Percentiles rank a stretch among this genome's conserved stretches.
Evolutionary conservation across 2,888 invertebrate genomes (phyloP).

Genomic region (Latrodectus elegans): DNA sequence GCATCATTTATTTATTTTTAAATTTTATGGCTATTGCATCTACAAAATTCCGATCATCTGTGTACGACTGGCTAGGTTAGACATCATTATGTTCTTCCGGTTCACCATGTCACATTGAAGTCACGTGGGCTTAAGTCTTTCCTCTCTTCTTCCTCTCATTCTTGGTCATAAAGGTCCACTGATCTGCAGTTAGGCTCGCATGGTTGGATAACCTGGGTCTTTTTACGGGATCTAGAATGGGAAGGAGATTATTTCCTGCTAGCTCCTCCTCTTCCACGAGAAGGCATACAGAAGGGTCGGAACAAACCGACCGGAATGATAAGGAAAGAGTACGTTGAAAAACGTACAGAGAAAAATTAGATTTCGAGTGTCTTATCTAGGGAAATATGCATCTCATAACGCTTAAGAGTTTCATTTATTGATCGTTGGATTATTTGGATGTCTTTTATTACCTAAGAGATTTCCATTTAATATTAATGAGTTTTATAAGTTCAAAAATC

Average conservation of each 20-base stretch:
- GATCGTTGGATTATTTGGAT: no score
- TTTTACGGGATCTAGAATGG: neutral
- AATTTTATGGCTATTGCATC: no score
- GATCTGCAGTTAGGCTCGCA: neutral
- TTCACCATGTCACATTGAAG: neutral
- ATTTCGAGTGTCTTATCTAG: no score
- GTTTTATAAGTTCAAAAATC: no score
- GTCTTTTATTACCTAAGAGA: no score
- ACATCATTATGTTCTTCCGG: slow-evolving; percentile 33
- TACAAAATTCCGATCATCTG: no score
- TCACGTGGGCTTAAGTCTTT: neutral
- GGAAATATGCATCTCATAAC: no score
- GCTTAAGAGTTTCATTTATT: no score
- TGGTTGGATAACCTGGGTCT: slow-evolving; percentile 20
- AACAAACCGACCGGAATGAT: neutral
- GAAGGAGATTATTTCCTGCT: slow-evolving; percentile 18
- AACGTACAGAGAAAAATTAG: no score
- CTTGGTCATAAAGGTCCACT: neutral
- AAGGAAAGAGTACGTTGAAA: neutral
- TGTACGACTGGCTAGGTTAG: slow-evolving; percentile 3
- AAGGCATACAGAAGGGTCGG: neutral
- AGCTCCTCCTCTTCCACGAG: neutral
- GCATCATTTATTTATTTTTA: no score
- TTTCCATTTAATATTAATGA: no score
- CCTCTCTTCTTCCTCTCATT: neutral